phyloP scores from a whole-genome alignment of 2,113 vertebrate genomes.

The Misgurnus anguillicaudatus region DNA sequence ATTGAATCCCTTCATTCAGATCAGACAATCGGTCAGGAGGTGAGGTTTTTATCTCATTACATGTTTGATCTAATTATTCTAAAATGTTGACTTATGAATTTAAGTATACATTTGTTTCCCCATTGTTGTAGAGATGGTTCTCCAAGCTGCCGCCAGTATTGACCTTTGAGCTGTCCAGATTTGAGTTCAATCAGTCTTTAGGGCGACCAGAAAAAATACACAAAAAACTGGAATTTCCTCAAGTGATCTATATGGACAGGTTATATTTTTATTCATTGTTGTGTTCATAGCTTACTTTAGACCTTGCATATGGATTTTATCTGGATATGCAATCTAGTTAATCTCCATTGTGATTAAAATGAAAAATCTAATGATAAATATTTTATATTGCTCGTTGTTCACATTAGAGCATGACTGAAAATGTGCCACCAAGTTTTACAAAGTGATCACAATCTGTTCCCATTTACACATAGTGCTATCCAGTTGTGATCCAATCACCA shows the following conservation, averaged over 20 bases:
- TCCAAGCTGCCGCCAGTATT: constrained; percentile 92
- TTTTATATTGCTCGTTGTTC: too few species aligned
- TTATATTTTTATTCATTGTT: constrained; percentile 59
- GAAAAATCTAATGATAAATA: too few species aligned
- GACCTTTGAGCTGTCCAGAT: constrained; percentile 97
- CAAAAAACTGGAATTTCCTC: constrained; percentile 93
- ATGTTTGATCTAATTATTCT: constrained; percentile 16
- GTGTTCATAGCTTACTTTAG: too few species aligned
- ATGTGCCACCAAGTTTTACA: too few species aligned
- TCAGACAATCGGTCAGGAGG: constrained; percentile 83
- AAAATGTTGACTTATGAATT: background rate
- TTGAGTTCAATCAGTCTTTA: constrained; percentile 95
- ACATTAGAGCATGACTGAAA: too few species aligned
- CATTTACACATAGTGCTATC: too few species aligned
- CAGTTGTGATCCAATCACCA: too few species aligned
- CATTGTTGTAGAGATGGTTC: constrained; percentile 87
- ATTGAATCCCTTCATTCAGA: constrained; percentile 80
- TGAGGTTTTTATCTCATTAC: constrained; percentile 60
- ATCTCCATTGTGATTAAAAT: too few species aligned
- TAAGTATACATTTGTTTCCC: background rate
- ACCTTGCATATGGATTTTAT: too few species aligned
- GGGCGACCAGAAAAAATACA: constrained; percentile 99
- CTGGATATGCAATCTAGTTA: too few species aligned
- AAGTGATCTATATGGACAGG: constrained; percentile 96
- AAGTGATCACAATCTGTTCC: too few species aligned